Base-by-base conservation (phyloP, 2,888 invertebrate species). In the Oscheius sp. region DNA sequence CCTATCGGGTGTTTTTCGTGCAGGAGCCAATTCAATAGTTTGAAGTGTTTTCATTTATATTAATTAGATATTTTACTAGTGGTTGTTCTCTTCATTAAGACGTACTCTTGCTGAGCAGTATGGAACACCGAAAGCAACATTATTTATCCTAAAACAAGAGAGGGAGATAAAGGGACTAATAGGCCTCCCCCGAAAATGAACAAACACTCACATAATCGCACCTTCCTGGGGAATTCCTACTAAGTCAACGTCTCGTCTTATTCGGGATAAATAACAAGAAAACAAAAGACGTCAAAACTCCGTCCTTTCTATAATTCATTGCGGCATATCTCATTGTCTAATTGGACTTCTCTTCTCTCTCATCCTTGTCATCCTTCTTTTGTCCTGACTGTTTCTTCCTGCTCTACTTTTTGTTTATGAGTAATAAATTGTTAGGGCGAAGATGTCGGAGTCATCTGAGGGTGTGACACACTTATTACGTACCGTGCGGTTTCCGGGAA, bases 401-500 rank as follows among this genome's bases (percentile, higher is more conserved):
- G 43, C 45, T 23, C 58, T 27, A 13, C 58, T n/a, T 56, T 58
- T 29, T 58, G n/a, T 27, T 25, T 13, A 25, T 13, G 12, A 56
- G 25, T 25, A 58, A 29, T 27, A 9, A 56, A 16, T 58, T 27
- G n/a, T 23, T 29, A 58, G 25, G 27, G 12, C 27, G 13, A 61
- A 35, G 52, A 66, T 66, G 66, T 66, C 66, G 55, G 69, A 69
- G 23, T 55, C 55, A 29, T 69, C 55, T n/a, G 69, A 69, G n/a
- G 69, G 58, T 29, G 21, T 66, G 5, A 49, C 49, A 46, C n/a
- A n/a, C 41, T 49, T 49, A 13, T 58, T 58, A 27, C 58, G n/a
- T 13, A 55, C 25, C 18, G 16, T 66, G 29, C 66, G 68, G 35
- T 69, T 79, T 23, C 73, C 75, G 61, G 79, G 79, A 55, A 79